A percentile compares a stretch with the other conserved stretches of the same genome.
These are phyloP conservation scores for Theretra japonica DNA, from an alignment of 2,888 invertebrate genomes.

Conservation along the genomic window DNA sequence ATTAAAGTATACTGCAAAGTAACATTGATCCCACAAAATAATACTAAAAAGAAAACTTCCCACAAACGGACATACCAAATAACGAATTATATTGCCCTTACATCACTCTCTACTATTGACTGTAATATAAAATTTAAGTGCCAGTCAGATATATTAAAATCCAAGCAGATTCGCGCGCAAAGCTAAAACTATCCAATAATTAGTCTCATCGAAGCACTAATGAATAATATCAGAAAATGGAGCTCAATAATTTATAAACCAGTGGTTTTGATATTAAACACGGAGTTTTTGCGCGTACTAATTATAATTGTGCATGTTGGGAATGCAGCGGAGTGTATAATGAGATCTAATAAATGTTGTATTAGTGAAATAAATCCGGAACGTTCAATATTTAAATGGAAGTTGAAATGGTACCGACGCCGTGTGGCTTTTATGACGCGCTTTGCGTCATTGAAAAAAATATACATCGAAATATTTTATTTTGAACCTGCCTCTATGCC, in stretches of 20 bases:
- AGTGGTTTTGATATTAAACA: background rate
- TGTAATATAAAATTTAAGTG: no score
- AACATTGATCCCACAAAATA: no score
- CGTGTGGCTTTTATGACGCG: background rate
- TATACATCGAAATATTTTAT: background rate
- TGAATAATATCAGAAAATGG: background rate
- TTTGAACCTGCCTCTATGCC: no score
- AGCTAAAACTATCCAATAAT: background rate
- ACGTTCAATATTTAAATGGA: background rate
- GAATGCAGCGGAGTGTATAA: background rate
- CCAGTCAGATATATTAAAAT: background rate
- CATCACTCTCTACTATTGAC: no score
- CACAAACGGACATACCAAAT: no score
- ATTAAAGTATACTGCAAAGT: no score
- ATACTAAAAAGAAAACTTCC: no score
- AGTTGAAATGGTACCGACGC: background rate
- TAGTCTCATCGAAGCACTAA: background rate
- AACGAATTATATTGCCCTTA: no score
- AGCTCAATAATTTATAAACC: background rate
- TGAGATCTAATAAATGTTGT: slow-evolving; percentile 1
- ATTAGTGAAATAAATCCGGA: background rate
- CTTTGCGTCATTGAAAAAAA: background rate
- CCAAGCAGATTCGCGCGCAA: background rate
- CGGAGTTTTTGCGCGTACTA: background rate
- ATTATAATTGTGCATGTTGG: background rate